Evolutionary conservation across 2,888 invertebrate genomes (phyloP).

Genomic region (Lasioglossum zephyrum): DNA sequence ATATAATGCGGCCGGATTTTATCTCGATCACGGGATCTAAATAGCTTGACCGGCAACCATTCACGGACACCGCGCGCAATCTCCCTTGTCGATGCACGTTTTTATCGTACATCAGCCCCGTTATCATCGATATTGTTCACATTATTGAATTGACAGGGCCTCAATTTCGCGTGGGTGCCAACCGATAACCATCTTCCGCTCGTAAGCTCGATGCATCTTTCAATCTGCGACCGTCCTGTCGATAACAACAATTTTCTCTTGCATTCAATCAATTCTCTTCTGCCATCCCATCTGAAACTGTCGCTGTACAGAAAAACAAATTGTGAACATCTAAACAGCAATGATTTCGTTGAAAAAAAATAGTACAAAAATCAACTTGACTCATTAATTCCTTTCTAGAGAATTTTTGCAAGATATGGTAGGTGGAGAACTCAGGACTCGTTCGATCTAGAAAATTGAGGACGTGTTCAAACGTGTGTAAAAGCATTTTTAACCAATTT

Average conservation of each 20-base stretch:
- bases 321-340: neutral
- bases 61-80: constrained; percentile 38
- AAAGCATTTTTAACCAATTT: too few species aligned
- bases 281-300: neutral
- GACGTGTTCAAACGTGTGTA: too few species aligned
- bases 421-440: neutral
- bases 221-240: neutral
- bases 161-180: constrained; percentile 47
- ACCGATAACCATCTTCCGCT: constrained; percentile 41
- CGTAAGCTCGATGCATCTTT: neutral
- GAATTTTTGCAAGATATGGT: neutral
- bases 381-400: neutral
- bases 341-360: neutral
- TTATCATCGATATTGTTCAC: constrained; percentile 62
- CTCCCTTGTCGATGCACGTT: constrained; percentile 31
- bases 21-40: constrained; percentile 75
- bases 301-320: neutral
- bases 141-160: constrained; percentile 55
- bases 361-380: neutral
- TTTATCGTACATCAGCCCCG: constrained; percentile 23
- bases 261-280: neutral
- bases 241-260: constrained; percentile 1
- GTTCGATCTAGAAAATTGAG: neutral
- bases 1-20: constrained; percentile 71
- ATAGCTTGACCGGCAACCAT: constrained; percentile 53